Evolutionary conservation across 2,797 vertebrate genomes (phyloP).

Genomic region (Strix occidentalis): DNA sequence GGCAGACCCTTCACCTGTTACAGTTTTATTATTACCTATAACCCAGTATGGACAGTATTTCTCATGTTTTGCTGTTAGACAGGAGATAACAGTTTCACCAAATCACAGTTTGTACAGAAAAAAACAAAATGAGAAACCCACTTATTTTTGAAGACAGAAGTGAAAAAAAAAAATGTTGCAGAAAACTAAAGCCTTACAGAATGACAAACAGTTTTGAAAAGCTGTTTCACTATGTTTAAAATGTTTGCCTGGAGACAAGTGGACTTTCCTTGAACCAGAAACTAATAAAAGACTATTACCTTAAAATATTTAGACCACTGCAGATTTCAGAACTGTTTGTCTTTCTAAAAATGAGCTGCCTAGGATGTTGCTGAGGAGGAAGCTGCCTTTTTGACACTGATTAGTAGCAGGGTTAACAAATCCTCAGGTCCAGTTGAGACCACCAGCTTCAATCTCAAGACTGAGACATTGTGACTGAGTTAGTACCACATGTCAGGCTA

Average conservation of each 20-base stretch:
- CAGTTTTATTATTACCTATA: background rate
- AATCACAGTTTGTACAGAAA: slow-evolving; percentile 18
- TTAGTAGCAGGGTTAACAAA: background rate
- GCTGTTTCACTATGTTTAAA: slow-evolving; percentile 12
- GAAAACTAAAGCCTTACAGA: background rate
- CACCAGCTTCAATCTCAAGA: background rate
- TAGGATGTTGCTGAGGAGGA: background rate
- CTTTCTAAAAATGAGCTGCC: background rate
- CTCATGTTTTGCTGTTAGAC: background rate
- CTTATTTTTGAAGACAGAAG: background rate
- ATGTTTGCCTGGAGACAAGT: background rate
- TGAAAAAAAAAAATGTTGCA: background rate
- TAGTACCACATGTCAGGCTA: background rate
- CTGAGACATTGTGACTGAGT: background rate
- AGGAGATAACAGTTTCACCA: background rate
- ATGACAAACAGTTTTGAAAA: slow-evolving; percentile 30
- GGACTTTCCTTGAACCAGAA: slow-evolving; percentile 57
- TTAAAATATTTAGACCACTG: slow-evolving; percentile 41
- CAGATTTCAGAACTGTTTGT: slow-evolving; percentile 28
- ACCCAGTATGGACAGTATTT: background rate
- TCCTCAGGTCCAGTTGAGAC: background rate
- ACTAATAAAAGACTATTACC: slow-evolving; percentile 48
- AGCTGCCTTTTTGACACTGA: background rate
- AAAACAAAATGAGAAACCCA: background rate
- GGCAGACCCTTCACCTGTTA: background rate